Evolutionary conservation across 2,888 invertebrate species (phyloP).

Genomic region (Drosophila merina): DNA sequence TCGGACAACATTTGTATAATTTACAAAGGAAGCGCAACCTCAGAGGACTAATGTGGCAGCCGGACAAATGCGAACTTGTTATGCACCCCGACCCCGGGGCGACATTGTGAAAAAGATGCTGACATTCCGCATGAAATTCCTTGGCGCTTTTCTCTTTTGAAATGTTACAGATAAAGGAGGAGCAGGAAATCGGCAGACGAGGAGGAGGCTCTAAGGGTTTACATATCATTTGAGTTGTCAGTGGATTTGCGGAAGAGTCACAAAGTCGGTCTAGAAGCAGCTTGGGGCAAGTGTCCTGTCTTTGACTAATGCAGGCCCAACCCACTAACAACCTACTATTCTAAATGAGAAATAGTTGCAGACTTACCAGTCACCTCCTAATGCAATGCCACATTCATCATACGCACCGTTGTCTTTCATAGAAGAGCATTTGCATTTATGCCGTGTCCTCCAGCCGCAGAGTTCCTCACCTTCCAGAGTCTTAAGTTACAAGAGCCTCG

Average conservation of each 20-base stretch:
- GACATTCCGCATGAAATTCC: constrained; percentile 62
- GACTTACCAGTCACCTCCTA: constrained; percentile 18
- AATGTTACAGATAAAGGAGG: constrained; percentile 57
- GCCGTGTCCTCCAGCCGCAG: constrained; percentile 5
- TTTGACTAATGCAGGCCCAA: constrained; percentile 66
- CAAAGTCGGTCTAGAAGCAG: constrained; percentile 36
- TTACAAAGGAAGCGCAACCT: constrained; percentile 11
- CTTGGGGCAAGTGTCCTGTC: constrained; percentile 44
- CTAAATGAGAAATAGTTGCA: constrained; percentile 71
- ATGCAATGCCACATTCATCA: constrained; percentile 20
- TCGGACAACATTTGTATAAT: constrained; percentile 12
- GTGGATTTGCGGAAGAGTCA: constrained; percentile 22
- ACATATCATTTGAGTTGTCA: constrained; percentile 71
- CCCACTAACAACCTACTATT: constrained; percentile 64
- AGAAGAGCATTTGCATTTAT: constrained; percentile 4
- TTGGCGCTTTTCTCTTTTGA: constrained; percentile 58
- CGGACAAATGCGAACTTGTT: constrained; percentile 35
- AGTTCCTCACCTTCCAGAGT: constrained; percentile 5
- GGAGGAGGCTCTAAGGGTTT: constrained; percentile 2
- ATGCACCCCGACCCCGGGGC: constrained; percentile 19
- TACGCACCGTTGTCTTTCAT: constrained; percentile 22
- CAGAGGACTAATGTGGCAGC: constrained; percentile 39
- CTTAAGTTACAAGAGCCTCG: background rate
- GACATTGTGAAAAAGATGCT: constrained; percentile 46
- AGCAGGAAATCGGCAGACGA: background rate